Evolutionary conservation across 2,113 vertebrate genomes (phyloP), one percentile per base, ranked within the genome.

Genomic region (Reinhardtius hippoglossoides): DNA sequence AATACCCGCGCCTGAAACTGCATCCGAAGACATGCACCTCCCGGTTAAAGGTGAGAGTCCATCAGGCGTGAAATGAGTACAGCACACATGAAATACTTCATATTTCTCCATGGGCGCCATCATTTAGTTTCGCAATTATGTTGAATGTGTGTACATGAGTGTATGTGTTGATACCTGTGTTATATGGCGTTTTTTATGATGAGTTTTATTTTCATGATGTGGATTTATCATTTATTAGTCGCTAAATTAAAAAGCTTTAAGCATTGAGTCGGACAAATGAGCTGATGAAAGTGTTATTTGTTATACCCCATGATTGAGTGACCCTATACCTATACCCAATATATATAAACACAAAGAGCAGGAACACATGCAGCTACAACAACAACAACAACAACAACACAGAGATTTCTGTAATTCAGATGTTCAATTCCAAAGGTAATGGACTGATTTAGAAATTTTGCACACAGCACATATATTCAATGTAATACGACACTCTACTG

Each of bases 31-130:
- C 88, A 83, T 85, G 84, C 83, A 78, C 82, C 86, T 85, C 69
- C 55, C 37, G 85, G 89, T 91, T 91, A 92, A 94, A 95, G 93
- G 93, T 93, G 91, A 87, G 68, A 84, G 48, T 89, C 91, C 64
- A 68, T 91, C 92, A 94, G 84, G 82, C 93, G 90, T 95, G 94
- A 95, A 95, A 95, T 94, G 92, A 93, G 83, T 92, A 92, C 91
- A 93, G 79, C 82, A 46, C 85, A 91, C 87, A 88, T 93, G 88
- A 93, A 89, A 91, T 90, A 84, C 92, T 89, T 92, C 87, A 87
- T 88, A 91, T 92, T 92, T 91, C 91, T 88, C 92, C 76, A 74
- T 83, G 88, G 86, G 76, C 37, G 48, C 82, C 74, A 82, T 92
- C 82, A 92, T 92, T 94, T 91, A 63, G 73, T 88, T 87, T 87